Base-by-base conservation (phyloP, 2,113 vertebrate species). In the Pelecanus crispus region DNA sequence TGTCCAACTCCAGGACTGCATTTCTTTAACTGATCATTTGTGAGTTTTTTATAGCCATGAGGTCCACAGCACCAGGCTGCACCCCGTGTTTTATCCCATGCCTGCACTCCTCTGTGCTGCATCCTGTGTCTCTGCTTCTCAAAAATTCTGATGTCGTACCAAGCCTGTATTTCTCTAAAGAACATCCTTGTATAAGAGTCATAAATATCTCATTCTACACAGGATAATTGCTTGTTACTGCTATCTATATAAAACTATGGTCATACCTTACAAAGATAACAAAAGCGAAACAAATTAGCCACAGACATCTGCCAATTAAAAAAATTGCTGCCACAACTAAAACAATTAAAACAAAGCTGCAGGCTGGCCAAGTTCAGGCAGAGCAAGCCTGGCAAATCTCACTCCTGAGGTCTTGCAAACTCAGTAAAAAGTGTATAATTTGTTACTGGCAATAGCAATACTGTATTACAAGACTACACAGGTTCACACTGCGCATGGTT, bases 351-450 rank as follows among this genome's bases (percentile, higher is more conserved):
- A 58, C 10, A 22, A 26, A 70, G 29, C 17, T 73, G 21, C 8
- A 62, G 21, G 13, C 13, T 77, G 32, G 13, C 22, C 44, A 73
- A 38, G 29, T 55, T 94, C 49, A 47, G 49, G 7, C 29, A 77
- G 22, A 81, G 7, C 8, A 75, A 72, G 10, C 15, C 21, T 59
- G 8, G 13, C 26, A 38, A 45, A 1, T 21, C 20, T 50, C 7
- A 13, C 4, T 44, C 7, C 4, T 21, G 21, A 78, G 44, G 16
- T 9, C 19, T 63, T 86, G 17, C 3, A 74, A 90, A 47, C 10
- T 58, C 49, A 40, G 21, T n/a, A 52, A 61, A 73, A 86, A 74
- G 7, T 0, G 0, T 26, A 0, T 14, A 63, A 65, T 12, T 26
- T 61, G 3, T 47, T 77, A 13, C 17, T 31, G 32, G 15, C 5